Base-by-base conservation (phyloP, 2,888 invertebrate species). In the Xylota segnis region DNA sequence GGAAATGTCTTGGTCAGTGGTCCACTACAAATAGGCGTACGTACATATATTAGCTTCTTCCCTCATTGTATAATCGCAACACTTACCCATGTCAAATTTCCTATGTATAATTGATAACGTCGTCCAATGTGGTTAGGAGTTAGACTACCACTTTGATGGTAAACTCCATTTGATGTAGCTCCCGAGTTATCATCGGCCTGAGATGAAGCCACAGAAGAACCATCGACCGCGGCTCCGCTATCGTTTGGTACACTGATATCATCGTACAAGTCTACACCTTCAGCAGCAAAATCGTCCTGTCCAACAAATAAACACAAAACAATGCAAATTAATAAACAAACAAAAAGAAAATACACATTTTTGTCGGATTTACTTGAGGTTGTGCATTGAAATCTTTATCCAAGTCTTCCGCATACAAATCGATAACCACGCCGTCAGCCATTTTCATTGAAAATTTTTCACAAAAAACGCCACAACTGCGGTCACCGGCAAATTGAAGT, bases 11-110 rank as follows among this genome's bases (percentile, higher is more conserved):
- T 97, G 97, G 93, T 98, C 99, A 87, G 98, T 99, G 71, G 98
- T 99, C 98, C 98, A 99, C 98, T 98, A 93, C 87, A 95, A 94
- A 87, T 14, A 87, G 47, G 77, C 72, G 16, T 58, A n/a, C 50
- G 66, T 34, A 23, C 63, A 43, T 23, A 65, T 1, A 59, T 16
- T 40, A 32, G 27, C 61, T 54, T 32, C 29, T 50, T 0, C 5
- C 0, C 3, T 18, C 10, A 40, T 72, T 61, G 72, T 45, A 50
- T 59, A 68, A 72, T 9, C 23, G 40, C 29, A 4, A 29, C 23
- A 93, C 95, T 93, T 95, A 98, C 98, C 99, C 99, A 99, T 90
- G 99, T 98, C 89, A 99, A 95, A 93, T 99, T 99, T 90, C 99
- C 99, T 90, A 99, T 96, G 93, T 99, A 99, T 56, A 98, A 94